Evolutionary conservation across 2,888 invertebrate genomes (phyloP).

Genomic region (Masnerella sp.): DNA sequence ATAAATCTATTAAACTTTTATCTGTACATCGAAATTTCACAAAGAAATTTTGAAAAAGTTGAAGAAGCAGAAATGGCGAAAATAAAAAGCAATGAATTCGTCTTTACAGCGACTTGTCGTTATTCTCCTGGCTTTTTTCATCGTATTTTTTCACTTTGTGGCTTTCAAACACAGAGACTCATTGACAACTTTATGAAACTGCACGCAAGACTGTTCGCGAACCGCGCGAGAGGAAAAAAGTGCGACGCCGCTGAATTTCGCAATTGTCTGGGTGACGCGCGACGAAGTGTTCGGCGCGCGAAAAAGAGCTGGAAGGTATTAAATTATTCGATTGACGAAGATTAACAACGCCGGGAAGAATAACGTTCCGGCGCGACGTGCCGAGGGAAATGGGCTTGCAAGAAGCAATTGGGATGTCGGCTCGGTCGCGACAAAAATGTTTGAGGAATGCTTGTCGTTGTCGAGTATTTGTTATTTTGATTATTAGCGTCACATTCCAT

Average conservation of each 20-base stretch:
- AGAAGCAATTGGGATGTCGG: slow-evolving; percentile 1
- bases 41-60: too few relatives aligned
- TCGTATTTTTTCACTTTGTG: slow-evolving; percentile 8
- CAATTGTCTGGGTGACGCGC: slow-evolving; percentile 20
- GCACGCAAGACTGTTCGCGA: slow-evolving; percentile 1
- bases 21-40: too few relatives aligned
- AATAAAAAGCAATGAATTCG: too few relatives aligned
- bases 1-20: too few relatives aligned
- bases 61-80: too few relatives aligned
- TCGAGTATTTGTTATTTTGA: slow-evolving; percentile 5
- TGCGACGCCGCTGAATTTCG: slow-evolving; percentile 22
- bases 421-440: slow-evolving; percentile 3
- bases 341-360: slow-evolving; percentile 2
- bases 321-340: slow-evolving; percentile 41
- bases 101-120: slow-evolving; percentile 60
- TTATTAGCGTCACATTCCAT: neutral
- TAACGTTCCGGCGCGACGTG: neutral
- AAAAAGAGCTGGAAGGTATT: slow-evolving; percentile 21
- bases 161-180: slow-evolving; percentile 14
- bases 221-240: slow-evolving; percentile 3
- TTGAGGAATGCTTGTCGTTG: neutral
- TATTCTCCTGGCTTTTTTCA: slow-evolving; percentile 38
- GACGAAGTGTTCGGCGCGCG: neutral
- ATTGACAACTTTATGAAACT: slow-evolving; percentile 15
- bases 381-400: neutral